These are phyloP conservation scores for Oreortyx pictus DNA, from an alignment of 2,797 vertebrate genomes.

Conservation along the genomic window DNA sequence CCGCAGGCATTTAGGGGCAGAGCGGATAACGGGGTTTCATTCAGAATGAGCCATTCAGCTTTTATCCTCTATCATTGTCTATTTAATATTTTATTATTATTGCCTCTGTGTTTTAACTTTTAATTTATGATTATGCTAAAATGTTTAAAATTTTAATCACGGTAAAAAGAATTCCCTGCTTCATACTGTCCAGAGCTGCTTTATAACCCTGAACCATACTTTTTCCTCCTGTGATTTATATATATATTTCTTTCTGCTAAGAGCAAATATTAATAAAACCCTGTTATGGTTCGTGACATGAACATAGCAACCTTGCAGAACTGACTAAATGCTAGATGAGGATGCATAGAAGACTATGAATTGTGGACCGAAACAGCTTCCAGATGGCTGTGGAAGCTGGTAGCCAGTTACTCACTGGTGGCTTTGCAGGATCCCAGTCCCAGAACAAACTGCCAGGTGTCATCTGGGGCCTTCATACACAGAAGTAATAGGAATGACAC, in stretches of 20 bases:
- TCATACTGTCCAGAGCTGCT: conserved; percentile 77
- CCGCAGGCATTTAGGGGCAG: conserved; percentile 47
- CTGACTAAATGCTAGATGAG: background rate
- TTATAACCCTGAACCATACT: conserved; percentile 66
- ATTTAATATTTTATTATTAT: conserved; percentile 83
- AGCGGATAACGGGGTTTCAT: conserved; percentile 62
- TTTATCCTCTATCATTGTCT: conserved; percentile 76
- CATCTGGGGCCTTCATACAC: background rate
- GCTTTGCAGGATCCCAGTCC: conserved; percentile 31
- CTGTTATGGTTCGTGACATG: conserved; percentile 49
- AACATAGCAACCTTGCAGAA: conserved; percentile 3
- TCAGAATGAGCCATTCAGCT: conserved; percentile 80
- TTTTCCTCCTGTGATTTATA: conserved; percentile 39
- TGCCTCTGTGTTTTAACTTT: conserved; percentile 79
- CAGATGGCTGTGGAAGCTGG: background rate
- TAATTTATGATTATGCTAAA: conserved; percentile 83
- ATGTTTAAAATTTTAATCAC: conserved; percentile 74
- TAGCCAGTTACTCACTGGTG: background rate
- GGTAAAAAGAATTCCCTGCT: conserved; percentile 67
- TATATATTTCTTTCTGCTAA: conserved; percentile 19
- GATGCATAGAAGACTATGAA: background rate
- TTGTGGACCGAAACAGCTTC: background rate
- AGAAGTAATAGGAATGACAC: background rate
- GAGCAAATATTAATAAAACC: conserved; percentile 36
- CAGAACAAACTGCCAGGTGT: conserved; percentile 13